Base-by-base conservation (phyloP, 2,888 invertebrate genomes). In the Thera obeliscata region DNA sequence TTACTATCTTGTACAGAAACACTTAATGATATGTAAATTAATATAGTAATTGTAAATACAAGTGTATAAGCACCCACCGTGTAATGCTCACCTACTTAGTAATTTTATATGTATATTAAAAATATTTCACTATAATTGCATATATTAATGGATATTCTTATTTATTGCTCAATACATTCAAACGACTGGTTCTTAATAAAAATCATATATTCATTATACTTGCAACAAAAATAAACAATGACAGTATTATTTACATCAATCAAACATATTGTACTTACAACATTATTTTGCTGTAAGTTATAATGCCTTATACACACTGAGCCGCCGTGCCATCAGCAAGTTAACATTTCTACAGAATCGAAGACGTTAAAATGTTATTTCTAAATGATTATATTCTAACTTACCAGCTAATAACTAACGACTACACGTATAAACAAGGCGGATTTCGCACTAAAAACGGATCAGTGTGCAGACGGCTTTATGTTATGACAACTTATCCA, bases 21-120 rank as follows among this genome's bases (percentile, higher is more conserved):
- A n/a, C 43, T 11, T 70, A 60, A 43, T 46, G 11, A 35, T 65
- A 69, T 56, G 38, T 60, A 68, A 73, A 57, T 65, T 3, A 56
- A 70, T 67, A 70, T 68, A 75, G 75, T 77, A 79, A 75, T 76
- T 86, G 84, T 83, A 83, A 75, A 81, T 80, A 80, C 76, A 75
- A 71, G 49, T 64, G 22, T 73, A 70, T 78, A 78, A 80, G 87
- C 88, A 84, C 89, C 89, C 89, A 89, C 89, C 89, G 83, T 78
- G 67, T 70, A 79, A 85, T 79, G 82, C 83, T 87, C 87, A 85
- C 79, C 69, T 71, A 57, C 58, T 58, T 61, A 56, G 55, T 64
- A 35, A 54, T 41, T 62, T 57, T 62, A 57, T 56, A 61, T 57
- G 59, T n/a, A 52, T 12, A 48, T 36, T 52, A 38, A 41, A 57